A percentile compares a stretch with the other conserved stretches of the same genome.
Evolutionary conservation across 2,797 vertebrate species (phyloP).

Genomic region (Pangasius larnaudii): DNA sequence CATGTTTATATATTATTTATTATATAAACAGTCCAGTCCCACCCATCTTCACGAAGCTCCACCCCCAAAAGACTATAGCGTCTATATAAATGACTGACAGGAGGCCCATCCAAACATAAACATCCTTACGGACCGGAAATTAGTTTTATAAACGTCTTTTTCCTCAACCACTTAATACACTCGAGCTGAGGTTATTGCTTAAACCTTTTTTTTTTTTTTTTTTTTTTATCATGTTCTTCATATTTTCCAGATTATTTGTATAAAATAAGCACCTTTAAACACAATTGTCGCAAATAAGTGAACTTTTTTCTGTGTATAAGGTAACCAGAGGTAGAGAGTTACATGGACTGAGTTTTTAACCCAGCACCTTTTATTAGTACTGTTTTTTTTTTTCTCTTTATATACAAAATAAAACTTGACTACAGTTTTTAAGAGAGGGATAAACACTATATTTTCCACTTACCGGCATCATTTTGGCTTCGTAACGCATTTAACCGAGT

Average conservation of each 20-base stretch:
- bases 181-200: neutral
- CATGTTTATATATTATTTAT: neutral
- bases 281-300: too few species aligned
- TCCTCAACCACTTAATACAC: neutral
- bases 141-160: neutral
- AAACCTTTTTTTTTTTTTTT: neutral
- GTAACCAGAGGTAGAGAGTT: neutral
- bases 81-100: neutral
- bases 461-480: slow-evolving; percentile 96
- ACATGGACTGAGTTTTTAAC: neutral
- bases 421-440: neutral
- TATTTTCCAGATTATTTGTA: neutral
- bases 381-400: too few species aligned
- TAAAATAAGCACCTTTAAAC: neutral
- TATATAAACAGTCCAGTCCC: too few species aligned
- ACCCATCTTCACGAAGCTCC: neutral
- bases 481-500: slow-evolving; percentile 85
- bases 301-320: neutral
- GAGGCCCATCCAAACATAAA: neutral
- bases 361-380: neutral
- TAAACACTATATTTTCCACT: slow-evolving; percentile 63
- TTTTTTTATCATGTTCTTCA: neutral
- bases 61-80: neutral
- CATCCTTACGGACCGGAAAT: neutral
- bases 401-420: neutral